phyloP scores from a whole-genome alignment of 2,888 invertebrate species.

The Ecdyonurus torrentis region DNA sequence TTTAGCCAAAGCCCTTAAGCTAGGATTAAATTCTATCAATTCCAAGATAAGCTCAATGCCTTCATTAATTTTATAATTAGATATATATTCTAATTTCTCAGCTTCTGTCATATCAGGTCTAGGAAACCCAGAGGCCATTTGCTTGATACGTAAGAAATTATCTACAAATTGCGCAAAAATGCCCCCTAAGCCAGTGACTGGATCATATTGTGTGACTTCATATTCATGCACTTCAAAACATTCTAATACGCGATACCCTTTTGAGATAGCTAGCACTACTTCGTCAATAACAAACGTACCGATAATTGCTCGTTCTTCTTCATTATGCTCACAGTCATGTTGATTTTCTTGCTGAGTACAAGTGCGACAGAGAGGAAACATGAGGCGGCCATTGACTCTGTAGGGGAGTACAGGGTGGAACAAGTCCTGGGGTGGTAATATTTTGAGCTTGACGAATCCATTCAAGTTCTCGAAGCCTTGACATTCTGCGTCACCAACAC shows the following conservation, averaged over 20 bases:
- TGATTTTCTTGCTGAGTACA: neutral
- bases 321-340: neutral
- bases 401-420: constrained; percentile 6
- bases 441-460: neutral
- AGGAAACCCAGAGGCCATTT: constrained; percentile 5
- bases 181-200: neutral
- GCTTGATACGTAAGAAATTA: constrained; percentile 6
- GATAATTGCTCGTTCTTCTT: neutral
- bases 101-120: neutral
- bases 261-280: neutral
- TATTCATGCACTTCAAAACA: constrained; percentile 4
- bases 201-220: neutral
- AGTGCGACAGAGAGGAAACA: neutral
- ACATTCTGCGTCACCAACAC: neutral
- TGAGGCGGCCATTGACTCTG: neutral
- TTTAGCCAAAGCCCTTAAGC: constrained; percentile 1
- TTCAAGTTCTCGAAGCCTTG: neutral
- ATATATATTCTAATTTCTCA: neutral
- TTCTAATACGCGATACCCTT: constrained; percentile 1
- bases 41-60: neutral
- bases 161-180: constrained; percentile 8
- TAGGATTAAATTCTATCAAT: constrained; percentile 1
- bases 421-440: neutral
- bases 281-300: neutral
- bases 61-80: neutral